A percentile compares a stretch with the other conserved stretches of the same genome.
phyloP scores from a whole-genome alignment of 1,140 invertebrate genomes.

The Bombus haemorrhoidalis region DNA sequence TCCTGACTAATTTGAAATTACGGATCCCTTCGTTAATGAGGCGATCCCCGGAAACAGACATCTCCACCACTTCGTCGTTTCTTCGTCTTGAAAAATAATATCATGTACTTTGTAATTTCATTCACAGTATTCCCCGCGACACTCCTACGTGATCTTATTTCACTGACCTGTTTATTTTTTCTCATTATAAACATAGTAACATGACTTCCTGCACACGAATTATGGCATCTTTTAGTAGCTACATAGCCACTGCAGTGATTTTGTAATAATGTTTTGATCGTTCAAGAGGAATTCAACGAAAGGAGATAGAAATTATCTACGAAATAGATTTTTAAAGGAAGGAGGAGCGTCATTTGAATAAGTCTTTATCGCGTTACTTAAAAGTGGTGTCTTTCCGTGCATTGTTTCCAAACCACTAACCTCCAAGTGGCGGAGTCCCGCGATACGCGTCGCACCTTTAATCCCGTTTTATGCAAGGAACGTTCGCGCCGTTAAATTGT shows the following conservation, averaged over 20 bases:
- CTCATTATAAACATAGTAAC: too few relatives aligned
- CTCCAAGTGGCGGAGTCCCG: conserved; percentile 14
- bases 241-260: too few relatives aligned
- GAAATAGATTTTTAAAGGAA: not conserved
- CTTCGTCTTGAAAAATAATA: too few relatives aligned
- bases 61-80: too few relatives aligned
- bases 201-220: too few relatives aligned
- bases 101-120: too few relatives aligned
- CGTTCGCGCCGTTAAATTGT: conserved; percentile 39
- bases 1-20: not conserved
- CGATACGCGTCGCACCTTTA: conserved; percentile 37
- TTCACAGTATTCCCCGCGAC: too few relatives aligned
- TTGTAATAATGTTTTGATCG: too few relatives aligned
- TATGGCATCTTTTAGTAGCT: too few relatives aligned
- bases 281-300: not conserved
- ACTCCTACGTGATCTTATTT: too few relatives aligned
- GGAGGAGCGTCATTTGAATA: not conserved
- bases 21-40: not conserved
- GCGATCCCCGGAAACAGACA: not conserved
- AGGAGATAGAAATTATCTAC: not conserved
- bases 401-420: conserved; percentile 26
- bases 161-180: too few relatives aligned
- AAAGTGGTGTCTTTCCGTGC: conserved; percentile 5
- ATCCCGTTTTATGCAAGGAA: conserved; percentile 39
- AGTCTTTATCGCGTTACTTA: conserved; percentile 1